Percentiles rank a stretch among this genome's conserved stretches.
Conservation (phyloP, 2,797 vertebrate genomes). For the Megaceryle alcyon region DNA sequence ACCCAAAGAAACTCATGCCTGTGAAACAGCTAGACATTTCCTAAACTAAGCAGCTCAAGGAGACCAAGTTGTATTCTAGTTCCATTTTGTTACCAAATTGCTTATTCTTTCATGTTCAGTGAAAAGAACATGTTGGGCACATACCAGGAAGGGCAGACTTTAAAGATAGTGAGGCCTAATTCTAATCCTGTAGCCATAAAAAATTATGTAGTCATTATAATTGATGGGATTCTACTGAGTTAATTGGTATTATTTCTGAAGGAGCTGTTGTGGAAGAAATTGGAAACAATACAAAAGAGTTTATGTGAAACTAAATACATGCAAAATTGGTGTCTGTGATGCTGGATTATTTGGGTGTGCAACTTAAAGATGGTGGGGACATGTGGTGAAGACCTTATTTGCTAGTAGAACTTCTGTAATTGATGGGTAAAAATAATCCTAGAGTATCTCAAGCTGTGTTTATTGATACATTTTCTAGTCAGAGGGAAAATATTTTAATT, state of each 20-base stretch:
- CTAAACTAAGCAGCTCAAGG: background rate
- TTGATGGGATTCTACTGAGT: background rate
- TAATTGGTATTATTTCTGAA: conserved; percentile 9
- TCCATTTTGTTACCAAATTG: background rate
- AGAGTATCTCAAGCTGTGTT: background rate
- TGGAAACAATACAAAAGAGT: background rate
- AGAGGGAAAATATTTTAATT: background rate
- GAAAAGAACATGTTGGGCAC: background rate
- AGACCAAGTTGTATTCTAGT: background rate
- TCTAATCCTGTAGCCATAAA: background rate
- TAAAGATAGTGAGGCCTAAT: background rate
- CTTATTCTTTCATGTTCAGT: background rate
- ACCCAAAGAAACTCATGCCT: background rate
- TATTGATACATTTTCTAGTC: background rate
- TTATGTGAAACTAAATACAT: background rate
- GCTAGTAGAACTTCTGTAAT: background rate
- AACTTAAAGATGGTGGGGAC: background rate
- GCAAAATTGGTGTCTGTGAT: background rate
- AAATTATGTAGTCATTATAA: background rate
- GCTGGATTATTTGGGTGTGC: background rate
- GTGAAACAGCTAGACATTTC: background rate
- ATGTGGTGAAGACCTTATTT: background rate
- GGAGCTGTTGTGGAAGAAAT: background rate
- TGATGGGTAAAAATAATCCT: background rate
- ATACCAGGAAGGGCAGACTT: background rate